A percentile compares a stretch with the other conserved stretches of the same genome.
Evolutionary conservation across 2,113 vertebrate species (phyloP).

Genomic region (Aleadryas rufinucha): DNA sequence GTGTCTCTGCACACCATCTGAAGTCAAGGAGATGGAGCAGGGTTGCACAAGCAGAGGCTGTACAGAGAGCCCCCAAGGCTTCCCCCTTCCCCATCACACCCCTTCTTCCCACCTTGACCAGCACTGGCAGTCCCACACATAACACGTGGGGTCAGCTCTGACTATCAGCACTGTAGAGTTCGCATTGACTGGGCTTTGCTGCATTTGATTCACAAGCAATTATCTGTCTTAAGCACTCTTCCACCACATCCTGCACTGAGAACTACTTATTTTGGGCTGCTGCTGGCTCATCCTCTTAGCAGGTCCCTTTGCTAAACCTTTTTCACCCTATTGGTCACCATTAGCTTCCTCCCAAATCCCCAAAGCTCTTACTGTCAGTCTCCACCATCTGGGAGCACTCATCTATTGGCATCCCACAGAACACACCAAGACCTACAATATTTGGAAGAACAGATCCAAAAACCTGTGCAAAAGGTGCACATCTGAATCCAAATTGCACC

Average conservation of each 20-base stretch:
- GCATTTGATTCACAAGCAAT: neutral
- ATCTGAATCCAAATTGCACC: neutral
- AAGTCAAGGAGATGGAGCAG: neutral
- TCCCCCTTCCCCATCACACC: neutral
- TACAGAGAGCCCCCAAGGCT: neutral
- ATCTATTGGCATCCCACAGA: neutral
- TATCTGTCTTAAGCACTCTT: neutral
- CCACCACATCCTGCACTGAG: neutral
- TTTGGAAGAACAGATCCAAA: neutral
- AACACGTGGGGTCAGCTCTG: rapidly evolving
- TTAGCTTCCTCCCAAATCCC: neutral
- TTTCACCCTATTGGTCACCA: neutral
- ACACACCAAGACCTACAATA: neutral
- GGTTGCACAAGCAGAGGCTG: neutral
- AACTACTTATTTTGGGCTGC: neutral
- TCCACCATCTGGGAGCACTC: neutral
- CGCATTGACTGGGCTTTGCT: neutral
- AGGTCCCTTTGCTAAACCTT: neutral
- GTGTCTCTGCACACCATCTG: neutral
- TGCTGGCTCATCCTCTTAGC: neutral
- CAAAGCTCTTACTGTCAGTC: neutral
- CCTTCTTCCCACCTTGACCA: neutral
- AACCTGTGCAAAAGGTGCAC: rapidly evolving
- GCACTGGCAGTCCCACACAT: rapidly evolving
- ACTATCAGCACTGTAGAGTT: neutral